phyloP scores from a whole-genome alignment of 2,113 vertebrate genomes.

The Gobiocypris rarus region DNA sequence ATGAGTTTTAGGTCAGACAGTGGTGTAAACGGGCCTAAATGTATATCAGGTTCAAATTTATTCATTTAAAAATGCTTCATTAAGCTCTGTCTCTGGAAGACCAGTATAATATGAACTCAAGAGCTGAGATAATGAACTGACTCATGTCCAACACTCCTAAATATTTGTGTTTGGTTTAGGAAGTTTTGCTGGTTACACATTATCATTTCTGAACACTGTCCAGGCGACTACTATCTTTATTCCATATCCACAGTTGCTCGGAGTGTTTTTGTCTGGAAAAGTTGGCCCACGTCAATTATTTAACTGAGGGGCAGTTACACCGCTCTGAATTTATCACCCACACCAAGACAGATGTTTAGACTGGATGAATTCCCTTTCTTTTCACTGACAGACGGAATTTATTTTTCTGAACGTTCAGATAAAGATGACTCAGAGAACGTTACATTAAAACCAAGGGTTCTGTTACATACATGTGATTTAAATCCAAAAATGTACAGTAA shows the following conservation, averaged over 20 bases:
- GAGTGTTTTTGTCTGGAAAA: conserved; percentile 39
- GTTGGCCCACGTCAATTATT: conserved; percentile 34
- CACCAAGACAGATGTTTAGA: conserved; percentile 29
- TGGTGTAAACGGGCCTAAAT: conserved; percentile 25
- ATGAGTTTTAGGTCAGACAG: background rate
- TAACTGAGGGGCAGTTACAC: conserved; percentile 33
- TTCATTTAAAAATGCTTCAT: conserved; percentile 7
- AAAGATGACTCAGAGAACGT: background rate
- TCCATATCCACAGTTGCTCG: background rate
- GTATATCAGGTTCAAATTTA: background rate
- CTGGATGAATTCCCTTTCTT: conserved; percentile 32
- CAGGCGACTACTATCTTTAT: conserved; percentile 35
- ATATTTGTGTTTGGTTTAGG: conserved; percentile 28
- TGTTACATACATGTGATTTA: background rate
- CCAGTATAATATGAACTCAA: conserved; percentile 28
- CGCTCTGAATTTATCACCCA: conserved; percentile 21
- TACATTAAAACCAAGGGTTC: background rate
- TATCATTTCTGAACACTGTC: conserved; percentile 21
- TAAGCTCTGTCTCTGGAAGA: background rate
- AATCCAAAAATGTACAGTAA: background rate
- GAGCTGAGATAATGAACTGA: conserved; percentile 21
- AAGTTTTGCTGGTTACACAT: conserved; percentile 24
- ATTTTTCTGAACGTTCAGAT: conserved; percentile 25
- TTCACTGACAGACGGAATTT: conserved; percentile 7
- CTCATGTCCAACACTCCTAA: background rate